Base-by-base conservation (phyloP, 2,888 invertebrate genomes). In the Oligia latruncula region DNA sequence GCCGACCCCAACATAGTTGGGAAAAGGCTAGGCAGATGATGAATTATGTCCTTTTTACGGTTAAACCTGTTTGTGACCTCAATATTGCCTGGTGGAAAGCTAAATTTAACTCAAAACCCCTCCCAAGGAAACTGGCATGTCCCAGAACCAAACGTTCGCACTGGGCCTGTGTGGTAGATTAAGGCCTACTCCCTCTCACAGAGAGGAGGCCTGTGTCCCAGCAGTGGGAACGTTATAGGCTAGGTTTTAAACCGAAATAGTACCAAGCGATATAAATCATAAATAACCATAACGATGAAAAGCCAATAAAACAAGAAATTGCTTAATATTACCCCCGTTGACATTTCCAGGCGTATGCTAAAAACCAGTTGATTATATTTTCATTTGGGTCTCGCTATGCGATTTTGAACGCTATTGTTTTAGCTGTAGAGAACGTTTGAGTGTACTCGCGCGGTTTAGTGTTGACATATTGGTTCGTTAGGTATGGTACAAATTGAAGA, bases 311-410 rank as follows among this genome's bases (percentile, higher is more conserved):
- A 70, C 68, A 78, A 66, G 71, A 78, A 83, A 80, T 88, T 85
- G 76, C 81, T 79, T 65, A 83, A 87, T 81, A 67, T 71, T 70
- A 80, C 46, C 55, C 77, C 29, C 58, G 80, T 82, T 87, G 88
- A 83, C 81, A 88, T 88, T 88, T 82, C 71, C 83, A 81, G 70
- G 66, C 55, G n/a, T 65, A 70, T 73, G 77, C 67, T 77, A 71
- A 86, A 71, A 71, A 79, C 87, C n/a, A 72, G 83, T 82, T 72
- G 11, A 60, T 76, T 68, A 40, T 75, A 79, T 83, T 80, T 80
- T 82, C 82, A 71, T 76, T 75, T 49, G 49, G 13, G n/a, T 40
- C 1, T 52, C 65, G 80, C n/a, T 71, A 8, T n/a, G 20, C 71
- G 58, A 81, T 77, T 82, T 52, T 78, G 15, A n/a, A 70, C 78